Evolutionary conservation across 2,888 invertebrate genomes (phyloP).

Genomic region (Leucophenga montana): DNA sequence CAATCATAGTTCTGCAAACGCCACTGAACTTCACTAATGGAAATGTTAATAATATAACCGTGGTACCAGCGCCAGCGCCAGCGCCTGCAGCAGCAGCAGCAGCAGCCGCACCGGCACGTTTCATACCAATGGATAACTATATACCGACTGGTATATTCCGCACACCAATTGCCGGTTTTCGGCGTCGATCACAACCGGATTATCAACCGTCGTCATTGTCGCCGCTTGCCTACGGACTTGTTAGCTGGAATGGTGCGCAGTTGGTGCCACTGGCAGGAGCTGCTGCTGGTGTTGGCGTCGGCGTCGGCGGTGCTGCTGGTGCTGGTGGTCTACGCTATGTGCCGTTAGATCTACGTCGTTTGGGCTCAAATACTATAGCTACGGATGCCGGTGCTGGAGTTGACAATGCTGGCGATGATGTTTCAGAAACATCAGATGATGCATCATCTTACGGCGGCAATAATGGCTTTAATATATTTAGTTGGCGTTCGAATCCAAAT

Average conservation of each 20-base stretch:
- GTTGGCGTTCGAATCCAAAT: background rate
- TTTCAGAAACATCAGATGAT: background rate
- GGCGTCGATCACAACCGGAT: background rate
- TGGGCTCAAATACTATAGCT: constrained; percentile 38
- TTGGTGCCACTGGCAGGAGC: background rate
- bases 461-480: background rate
- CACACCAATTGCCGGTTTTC: constrained; percentile 32
- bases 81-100: constrained; percentile 24
- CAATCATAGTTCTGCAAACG: constrained; percentile 3
- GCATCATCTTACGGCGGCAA: background rate
- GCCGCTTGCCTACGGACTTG: constrained; percentile 35
- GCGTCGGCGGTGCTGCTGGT: constrained; percentile 48
- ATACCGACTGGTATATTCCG: constrained; percentile 12
- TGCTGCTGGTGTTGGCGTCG: constrained; percentile 54
- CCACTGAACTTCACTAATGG: constrained; percentile 31
- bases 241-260: constrained; percentile 31
- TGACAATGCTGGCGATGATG: background rate
- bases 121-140: constrained; percentile 8
- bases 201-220: background rate
- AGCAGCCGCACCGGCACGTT: background rate
- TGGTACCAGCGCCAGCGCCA: background rate
- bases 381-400: background rate
- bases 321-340: constrained; percentile 52
- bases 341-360: constrained; percentile 48
- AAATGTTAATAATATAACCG: constrained; percentile 27